Evolutionary conservation across 2,113 vertebrate species (phyloP), one percentile per base, ranked within the genome.

Genomic region (Pluvialis apricaria): DNA sequence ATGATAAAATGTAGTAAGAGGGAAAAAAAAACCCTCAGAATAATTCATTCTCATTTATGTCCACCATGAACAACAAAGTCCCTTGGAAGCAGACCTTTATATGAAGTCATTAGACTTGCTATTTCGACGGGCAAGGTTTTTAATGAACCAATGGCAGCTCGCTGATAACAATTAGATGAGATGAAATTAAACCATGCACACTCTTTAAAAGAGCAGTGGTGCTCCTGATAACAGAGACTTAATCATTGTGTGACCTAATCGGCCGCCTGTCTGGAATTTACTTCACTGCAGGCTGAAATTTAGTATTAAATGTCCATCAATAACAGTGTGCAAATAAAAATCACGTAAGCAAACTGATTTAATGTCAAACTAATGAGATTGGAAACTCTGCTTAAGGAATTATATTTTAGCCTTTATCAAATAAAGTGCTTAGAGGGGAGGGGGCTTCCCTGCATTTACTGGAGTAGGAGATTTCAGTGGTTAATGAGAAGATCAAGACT

Each of bases 311-410:
- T 15, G 42, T 65, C 91, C 89, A 47, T 91, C 94, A 87, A 73
- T 94, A 97, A 97, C 90, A 68, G 36, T 82, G n/a, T 68, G 88
- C 31, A 97, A 97, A 96, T 84, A 95, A 66, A 96, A 96, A 80
- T 72, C 65, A 88, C 36, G 79, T 91, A 93, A 96, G 96, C 29
- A 82, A 90, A 95, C 90, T 80, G 86, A 89, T 91, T 94, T 87
- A 92, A 82, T 87, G 83, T 87, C 89, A 92, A 92, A 42, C 62
- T 92, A 93, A 86, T 92, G 75, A 97, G 79, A 51, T 7, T 72
- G 71, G 73, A 71, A 96, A 90, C 88, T 80, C 82, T 92, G 55
- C 55, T 83, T 54, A 73, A 88, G 55, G 72, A 97, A 89, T 94
- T 91, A 73, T 36, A 89, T 82, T 78, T 96, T 79, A 94, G 89